Base-by-base conservation (phyloP, 2,888 invertebrate genomes). In the Hydropsyche betteni region DNA sequence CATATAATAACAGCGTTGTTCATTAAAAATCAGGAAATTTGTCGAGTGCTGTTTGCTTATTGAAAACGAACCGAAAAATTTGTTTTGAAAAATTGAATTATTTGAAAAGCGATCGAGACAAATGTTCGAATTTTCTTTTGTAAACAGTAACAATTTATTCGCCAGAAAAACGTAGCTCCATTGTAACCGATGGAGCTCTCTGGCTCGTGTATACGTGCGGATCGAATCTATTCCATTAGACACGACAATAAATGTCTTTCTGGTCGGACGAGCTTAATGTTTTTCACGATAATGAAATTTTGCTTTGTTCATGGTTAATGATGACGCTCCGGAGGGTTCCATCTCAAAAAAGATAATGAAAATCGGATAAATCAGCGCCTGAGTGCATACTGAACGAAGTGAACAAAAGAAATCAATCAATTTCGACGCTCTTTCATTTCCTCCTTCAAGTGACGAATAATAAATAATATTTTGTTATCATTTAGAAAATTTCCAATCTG, bases 231-330 rank as follows among this genome's bases (percentile, higher is more conserved):
- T 64, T 64, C 64, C 64, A 64, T 64, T 64, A 64, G 64, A 64
- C 64, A 64, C 64, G 64, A 64, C 64, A 64, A 64, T 64, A 64
- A 64, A 64, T 64, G 64, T 64, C 64, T 64, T 64, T 64, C 64
- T 64, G 64, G 64, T 64, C 64, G 64, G 64, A 64, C 64, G 64
- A 64, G 64, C 64, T 64, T 64, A 64, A 64, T 64, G 64, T 64
- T 64, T 55, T 64, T 64, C 64, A 64, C 64, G 64, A 64, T 64
- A 64, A 64, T 64, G 64, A 64, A 64, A 64, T 64, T 64, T 64
- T 64, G 64, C 64, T 64, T 64, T 64, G 64, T 64, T 64, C 64
- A 64, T 36, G 64, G 64, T 64, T 64, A 64, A 64, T 64, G 64
- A 64, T 64, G 64, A 64, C 64, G 64, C 34, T 64, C 36, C 64